Evolutionary conservation across 2,888 invertebrate genomes (phyloP).

Genomic region (Aricia artaxerxes): DNA sequence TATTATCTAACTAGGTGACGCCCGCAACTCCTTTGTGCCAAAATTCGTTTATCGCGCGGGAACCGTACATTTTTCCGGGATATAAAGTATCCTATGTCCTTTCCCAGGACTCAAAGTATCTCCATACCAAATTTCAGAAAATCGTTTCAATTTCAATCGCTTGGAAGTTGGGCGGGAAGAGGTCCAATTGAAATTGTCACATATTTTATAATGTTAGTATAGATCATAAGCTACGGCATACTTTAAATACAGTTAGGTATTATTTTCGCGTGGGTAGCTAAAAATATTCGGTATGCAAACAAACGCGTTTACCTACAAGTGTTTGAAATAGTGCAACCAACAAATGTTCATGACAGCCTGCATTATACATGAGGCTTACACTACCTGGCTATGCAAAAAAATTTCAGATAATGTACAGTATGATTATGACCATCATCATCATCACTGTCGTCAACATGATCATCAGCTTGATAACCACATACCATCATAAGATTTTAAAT

Average conservation of each 20-base stretch:
- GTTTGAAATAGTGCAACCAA: constrained; percentile 70
- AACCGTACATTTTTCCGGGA: too few relatives aligned
- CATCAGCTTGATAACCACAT: background rate
- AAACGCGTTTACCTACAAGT: constrained; percentile 42
- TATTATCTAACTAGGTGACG: too few relatives aligned
- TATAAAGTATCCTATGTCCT: too few relatives aligned
- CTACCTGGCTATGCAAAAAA: constrained; percentile 65
- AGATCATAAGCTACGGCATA: background rate
- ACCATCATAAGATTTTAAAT: background rate
- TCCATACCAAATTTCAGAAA: too few relatives aligned
- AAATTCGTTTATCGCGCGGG: too few relatives aligned
- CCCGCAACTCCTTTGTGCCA: too few relatives aligned
- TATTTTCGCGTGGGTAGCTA: constrained; percentile 12
- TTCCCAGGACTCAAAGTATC: too few relatives aligned
- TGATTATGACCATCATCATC: background rate
- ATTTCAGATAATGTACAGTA: constrained; percentile 37
- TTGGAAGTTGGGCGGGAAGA: too few relatives aligned
- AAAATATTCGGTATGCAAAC: constrained; percentile 37
- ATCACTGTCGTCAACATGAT: background rate
- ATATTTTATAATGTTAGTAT: too few relatives aligned
- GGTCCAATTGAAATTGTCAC: too few relatives aligned
- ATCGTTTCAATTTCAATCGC: too few relatives aligned
- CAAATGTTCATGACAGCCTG: constrained; percentile 77
- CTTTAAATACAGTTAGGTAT: background rate
- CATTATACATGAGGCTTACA: constrained; percentile 76